Evolutionary conservation across 2,888 invertebrate genomes (phyloP), one percentile per base, ranked within the genome.

Genomic region (Marasmarcha lunaedactyla): DNA sequence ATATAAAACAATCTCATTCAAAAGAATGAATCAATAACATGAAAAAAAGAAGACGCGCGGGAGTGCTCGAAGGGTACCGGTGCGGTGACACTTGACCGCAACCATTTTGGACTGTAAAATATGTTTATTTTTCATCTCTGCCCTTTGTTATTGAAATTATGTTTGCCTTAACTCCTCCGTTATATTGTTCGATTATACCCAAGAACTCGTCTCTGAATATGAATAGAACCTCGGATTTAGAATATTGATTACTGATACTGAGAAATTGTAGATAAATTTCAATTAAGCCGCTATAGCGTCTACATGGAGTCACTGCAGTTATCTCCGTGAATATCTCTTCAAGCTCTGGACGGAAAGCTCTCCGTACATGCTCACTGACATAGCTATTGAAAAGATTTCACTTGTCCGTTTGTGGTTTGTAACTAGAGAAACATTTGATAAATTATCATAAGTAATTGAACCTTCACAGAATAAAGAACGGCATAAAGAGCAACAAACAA

Each of bases 231-330:
- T 58, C 65, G 76, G 70, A 73, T 78, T 79, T 77, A 69, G 74
- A 77, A 78, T 79, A 83, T 83, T 78, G 81, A 81, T 81, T 81
- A 72, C 78, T 77, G 79, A 81, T 79, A 74, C 79, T 79, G 71
- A 78, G 78, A 79, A 79, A 79, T 78, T 78, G 77, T 71, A 70
- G 70, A 81, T 83, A 83, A 83, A 81, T 81, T 81, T 81, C 78
- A 83, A 83, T 83, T 81, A 83, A 73, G 71, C 59, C 54, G 54
- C 72, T 67, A 78, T 81, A 76, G 66, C 59, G 49, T 63, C 49
- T 57, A 57, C 51, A 50, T 51, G 51, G 57, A 54, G 53, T 52
- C 43, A 54, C 47, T 52, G 63, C 61, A 68, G 70, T 73, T 74
- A 78, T 61, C 68, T 71, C 55, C 55, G 59, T 72, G 71, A 76